Conservation (phyloP, 2,888 invertebrate species). For the Polydrusus cervinus region DNA sequence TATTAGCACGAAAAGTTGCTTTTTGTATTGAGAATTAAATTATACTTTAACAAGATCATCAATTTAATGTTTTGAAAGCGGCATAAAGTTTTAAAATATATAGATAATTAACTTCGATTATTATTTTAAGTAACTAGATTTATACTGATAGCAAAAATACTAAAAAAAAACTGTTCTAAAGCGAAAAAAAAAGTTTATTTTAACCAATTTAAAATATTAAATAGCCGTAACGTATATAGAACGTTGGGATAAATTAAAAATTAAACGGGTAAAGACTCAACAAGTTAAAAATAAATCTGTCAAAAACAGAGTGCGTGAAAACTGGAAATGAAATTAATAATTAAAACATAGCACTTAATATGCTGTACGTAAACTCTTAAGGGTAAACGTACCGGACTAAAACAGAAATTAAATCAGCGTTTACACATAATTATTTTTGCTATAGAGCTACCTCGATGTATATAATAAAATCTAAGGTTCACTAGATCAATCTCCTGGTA, state of each 20-base stretch:
- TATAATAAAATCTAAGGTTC: too few species aligned
- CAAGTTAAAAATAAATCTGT: not conserved
- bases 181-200: not conserved
- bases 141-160: too few species aligned
- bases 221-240: not conserved
- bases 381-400: not conserved
- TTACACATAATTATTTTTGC: not conserved
- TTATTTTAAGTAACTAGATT: too few species aligned
- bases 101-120: too few species aligned
- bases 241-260: not conserved
- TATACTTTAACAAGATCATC: not conserved
- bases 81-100: too few species aligned
- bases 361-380: not conserved
- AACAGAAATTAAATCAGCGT: not conserved
- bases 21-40: constrained; percentile 5
- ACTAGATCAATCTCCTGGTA: too few species aligned
- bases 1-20: constrained; percentile 9
- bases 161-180: too few species aligned
- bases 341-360: not conserved
- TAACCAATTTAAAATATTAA: not conserved
- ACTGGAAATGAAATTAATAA: not conserved
- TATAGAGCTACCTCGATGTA: too few species aligned
- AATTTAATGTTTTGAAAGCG: not conserved
- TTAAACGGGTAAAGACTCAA: not conserved
- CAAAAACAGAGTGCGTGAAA: not conserved